Evolutionary conservation across 2,797 vertebrate genomes (phyloP), one percentile per base, ranked within the genome.

Genomic region (Heliangelus exortis): DNA sequence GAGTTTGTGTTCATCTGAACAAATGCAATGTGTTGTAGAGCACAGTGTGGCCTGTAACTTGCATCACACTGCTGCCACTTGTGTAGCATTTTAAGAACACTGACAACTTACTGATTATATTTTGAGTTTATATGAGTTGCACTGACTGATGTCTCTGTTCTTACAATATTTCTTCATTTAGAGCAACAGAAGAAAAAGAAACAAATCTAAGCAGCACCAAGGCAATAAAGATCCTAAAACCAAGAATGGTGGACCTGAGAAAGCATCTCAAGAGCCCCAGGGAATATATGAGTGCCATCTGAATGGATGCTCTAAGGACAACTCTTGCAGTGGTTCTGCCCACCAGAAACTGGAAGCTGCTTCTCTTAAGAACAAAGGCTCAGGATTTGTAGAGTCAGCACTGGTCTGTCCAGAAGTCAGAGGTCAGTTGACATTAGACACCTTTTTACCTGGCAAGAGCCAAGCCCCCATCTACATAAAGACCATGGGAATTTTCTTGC

Each of bases 181-280:
- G 98, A 98, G 97, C 45, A 98, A 98, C 7, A 98, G 98, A 86
- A 98, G 97, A 75, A 98, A 98, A 97, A 97, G 97, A 96, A 98
- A 97, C 95, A 98, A 98, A 92, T 97, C 97, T 67, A 98, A 98
- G 93, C 98, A 98, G 93, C 96, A 97, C 28, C 96, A 95, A 79
- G 92, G 90, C 91, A 97, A 82, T 96, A 97, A 97, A 95, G 98
- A 98, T 54, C 87, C 92, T 81, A 97, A 97, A 84, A 96, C 25
- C n/a, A 97, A 97, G 91, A 95, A 63, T 1, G 95, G 95, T 81
- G 92, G 87, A 88, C 87, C 95, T 0, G 97, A 97, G 53, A 92
- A 94, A 22, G 72, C 84, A 23, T 62, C 93, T 62, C 67, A 90
- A 62, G 97, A 94, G 43, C 75, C 93, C 4, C 94, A 93, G 15